Conservation (phyloP, 1,140 invertebrate genomes). For the Andricus grossulariae region DNA sequence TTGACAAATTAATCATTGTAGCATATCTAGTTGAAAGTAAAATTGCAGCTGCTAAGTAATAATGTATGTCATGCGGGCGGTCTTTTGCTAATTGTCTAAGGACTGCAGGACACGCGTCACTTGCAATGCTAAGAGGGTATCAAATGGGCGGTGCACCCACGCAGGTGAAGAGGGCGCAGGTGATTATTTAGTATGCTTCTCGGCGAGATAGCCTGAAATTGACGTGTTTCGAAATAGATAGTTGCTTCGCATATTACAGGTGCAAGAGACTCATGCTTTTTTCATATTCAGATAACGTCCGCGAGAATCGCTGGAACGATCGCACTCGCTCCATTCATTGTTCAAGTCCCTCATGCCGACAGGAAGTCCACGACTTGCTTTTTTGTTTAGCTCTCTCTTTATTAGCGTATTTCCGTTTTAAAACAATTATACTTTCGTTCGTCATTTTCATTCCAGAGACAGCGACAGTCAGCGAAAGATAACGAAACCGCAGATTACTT, state of each 20-base stretch:
- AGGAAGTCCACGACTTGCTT: conserved; percentile 41
- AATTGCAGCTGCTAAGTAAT: neutral
- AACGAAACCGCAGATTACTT: no score
- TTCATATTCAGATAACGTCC: conserved; percentile 30
- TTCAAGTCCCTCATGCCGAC: conserved; percentile 29
- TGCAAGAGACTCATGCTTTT: conserved; percentile 30
- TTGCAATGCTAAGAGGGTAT: neutral
- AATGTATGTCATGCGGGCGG: neutral
- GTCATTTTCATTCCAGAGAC: neutral
- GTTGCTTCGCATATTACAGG: conserved; percentile 3
- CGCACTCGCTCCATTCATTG: neutral
- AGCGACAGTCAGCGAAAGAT: no score
- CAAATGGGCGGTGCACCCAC: conserved; percentile 5
- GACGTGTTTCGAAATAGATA: no score
- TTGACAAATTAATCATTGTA: no score
- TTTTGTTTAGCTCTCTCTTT: conserved; percentile 17
- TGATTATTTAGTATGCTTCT: conserved; percentile 22
- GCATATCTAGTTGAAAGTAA: no score
- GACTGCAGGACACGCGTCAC: neutral
- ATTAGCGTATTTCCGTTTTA: conserved; percentile 11
- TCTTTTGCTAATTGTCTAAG: neutral
- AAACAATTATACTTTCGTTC: neutral
- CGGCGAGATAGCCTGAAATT: neutral
- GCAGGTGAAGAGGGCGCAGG: conserved; percentile 1
- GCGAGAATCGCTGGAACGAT: neutral